Evolutionary conservation across 2,113 vertebrate species (phyloP).

Genomic region (Athene cunicularia): DNA sequence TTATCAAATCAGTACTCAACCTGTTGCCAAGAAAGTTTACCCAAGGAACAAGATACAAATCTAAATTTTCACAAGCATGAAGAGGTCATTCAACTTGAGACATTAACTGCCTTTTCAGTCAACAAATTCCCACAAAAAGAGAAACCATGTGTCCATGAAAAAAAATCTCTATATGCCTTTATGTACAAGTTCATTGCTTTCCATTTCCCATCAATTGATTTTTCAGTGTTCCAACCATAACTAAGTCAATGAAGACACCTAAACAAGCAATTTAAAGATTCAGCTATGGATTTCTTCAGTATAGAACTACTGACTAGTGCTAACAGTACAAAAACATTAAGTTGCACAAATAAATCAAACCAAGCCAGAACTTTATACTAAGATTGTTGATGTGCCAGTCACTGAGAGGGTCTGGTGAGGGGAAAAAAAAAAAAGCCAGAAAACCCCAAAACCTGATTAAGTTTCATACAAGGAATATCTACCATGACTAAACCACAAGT

Average conservation of each 20-base stretch:
- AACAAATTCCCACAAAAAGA: background rate
- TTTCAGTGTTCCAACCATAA: background rate
- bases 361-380: background rate
- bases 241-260: background rate
- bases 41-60: background rate
- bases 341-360: background rate
- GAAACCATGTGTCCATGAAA: background rate
- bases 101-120: background rate
- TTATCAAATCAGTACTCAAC: background rate
- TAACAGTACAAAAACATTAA: background rate
- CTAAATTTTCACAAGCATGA: background rate
- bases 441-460: fast-evolving
- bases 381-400: background rate
- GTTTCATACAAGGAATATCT: background rate
- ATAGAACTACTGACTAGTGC: background rate
- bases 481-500: background rate
- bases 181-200: background rate
- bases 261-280: background rate
- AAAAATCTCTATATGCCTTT: background rate
- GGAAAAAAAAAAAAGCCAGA: background rate
- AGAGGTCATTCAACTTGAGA: background rate
- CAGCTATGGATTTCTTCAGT: background rate
- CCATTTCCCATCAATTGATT: background rate
- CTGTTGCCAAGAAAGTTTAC: background rate
- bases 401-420: background rate